phyloP scores from a whole-genome alignment of 2,113 vertebrate species.

The Ptilorrhoa leucosticta region DNA sequence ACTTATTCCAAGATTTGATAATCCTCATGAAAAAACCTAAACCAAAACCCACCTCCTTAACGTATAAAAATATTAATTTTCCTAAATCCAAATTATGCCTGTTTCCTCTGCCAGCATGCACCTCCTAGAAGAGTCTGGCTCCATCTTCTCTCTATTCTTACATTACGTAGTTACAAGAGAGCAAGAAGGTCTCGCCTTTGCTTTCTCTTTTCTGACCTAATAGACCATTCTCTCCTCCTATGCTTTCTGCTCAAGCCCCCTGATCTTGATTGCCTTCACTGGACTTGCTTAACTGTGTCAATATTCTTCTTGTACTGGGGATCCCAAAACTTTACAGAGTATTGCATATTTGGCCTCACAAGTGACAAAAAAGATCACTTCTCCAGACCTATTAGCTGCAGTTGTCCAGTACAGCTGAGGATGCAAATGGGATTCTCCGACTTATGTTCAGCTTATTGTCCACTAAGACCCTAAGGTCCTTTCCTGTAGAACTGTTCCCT shows the following conservation, averaged over 20 bases:
- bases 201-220: neutral
- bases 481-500: neutral
- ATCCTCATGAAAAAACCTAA: neutral
- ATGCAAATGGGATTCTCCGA: neutral
- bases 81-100: neutral
- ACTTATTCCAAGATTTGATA: neutral
- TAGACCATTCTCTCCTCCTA: neutral
- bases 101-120: neutral
- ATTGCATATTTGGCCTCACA: neutral
- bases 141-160: neutral
- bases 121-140: neutral
- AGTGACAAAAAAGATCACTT: neutral
- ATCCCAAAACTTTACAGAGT: neutral
- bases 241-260: fast-evolving
- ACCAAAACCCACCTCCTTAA: neutral
- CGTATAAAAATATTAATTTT: neutral
- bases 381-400: neutral
- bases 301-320: neutral
- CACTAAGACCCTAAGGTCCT: neutral
- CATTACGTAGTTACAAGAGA: neutral
- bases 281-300: neutral
- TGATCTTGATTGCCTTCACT: neutral
- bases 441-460: neutral
- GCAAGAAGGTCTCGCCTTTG: neutral
- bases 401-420: neutral